Percentiles rank a stretch among this genome's conserved stretches.
phyloP scores from a whole-genome alignment of 1,140 invertebrate genomes.

The Pseudoatta argentina region DNA sequence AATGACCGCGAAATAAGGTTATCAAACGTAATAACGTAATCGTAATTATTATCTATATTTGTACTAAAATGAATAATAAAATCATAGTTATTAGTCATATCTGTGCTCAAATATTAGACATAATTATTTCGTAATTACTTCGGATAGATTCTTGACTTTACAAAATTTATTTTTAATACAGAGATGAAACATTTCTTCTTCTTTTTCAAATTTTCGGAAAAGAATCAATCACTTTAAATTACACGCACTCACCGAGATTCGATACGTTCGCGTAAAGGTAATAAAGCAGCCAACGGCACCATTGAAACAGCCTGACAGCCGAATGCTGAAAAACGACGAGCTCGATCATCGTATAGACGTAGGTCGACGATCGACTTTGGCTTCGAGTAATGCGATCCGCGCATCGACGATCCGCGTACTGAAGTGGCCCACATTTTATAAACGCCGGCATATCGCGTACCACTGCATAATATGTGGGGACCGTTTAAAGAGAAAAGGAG shows the following conservation, averaged over 20 bases:
- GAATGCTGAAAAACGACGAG: conserved; percentile 32
- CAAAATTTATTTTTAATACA: neutral
- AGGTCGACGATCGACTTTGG: conserved; percentile 43
- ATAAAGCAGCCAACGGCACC: conserved; percentile 76
- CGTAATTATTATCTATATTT: neutral
- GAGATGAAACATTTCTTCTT: neutral
- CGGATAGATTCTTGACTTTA: neutral
- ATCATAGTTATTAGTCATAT: neutral
- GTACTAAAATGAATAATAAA: neutral
- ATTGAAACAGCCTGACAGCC: conserved; percentile 60
- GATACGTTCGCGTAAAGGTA: conserved; percentile 73
- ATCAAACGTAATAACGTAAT: neutral
- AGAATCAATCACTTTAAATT: conserved; percentile 4
- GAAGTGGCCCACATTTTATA: conserved; percentile 79
- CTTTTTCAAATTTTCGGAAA: neutral
- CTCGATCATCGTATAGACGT: conserved; percentile 40
- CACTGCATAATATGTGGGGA: conserved; percentile 70
- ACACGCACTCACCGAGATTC: conserved; percentile 76
- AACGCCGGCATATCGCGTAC: conserved; percentile 66
- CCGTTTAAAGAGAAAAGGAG: conserved; percentile 41
- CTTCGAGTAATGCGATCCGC: conserved; percentile 60
- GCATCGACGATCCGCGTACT: conserved; percentile 72
- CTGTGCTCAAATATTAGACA: neutral
- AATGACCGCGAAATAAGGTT: neutral
- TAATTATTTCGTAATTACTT: neutral